A percentile compares a stretch with the other conserved stretches of the same genome.
Evolutionary conservation across 2,797 vertebrate genomes (phyloP).

Genomic region (Phylloscopus collybita): DNA sequence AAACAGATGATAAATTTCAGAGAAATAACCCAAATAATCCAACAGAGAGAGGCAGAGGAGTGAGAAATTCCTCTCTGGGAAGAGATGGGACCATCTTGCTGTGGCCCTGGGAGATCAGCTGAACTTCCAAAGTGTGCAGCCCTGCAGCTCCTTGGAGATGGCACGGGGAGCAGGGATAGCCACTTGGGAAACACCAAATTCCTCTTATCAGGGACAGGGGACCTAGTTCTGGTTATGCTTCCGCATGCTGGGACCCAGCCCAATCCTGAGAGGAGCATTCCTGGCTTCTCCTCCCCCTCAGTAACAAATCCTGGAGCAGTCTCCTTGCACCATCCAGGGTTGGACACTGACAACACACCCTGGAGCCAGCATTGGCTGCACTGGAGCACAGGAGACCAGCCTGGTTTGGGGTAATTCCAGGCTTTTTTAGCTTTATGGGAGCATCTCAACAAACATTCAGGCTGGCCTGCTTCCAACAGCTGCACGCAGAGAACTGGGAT

Average conservation of each 20-base stretch:
- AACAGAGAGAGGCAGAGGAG: not conserved
- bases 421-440: not conserved
- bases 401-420: not conserved
- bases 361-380: accelerated
- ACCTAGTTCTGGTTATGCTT: not conserved
- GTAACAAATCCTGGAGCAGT: not conserved
- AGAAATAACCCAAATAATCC: conserved; percentile 9
- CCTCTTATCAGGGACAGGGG: not conserved
- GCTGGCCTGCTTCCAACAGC: not conserved
- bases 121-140: not conserved
- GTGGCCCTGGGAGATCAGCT: not conserved
- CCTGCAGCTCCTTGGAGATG: accelerated
- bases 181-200: not conserved
- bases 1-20: conserved; percentile 53
- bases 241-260: not conserved
- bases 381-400: not conserved
- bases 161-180: not conserved
- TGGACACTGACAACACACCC: not conserved
- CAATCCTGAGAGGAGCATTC: not conserved
- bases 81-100: not conserved
- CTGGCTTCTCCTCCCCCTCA: not conserved
- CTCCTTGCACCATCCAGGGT: not conserved
- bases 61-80: not conserved
- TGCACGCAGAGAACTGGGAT: not conserved
- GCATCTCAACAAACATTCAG: not conserved